Base-by-base conservation (phyloP, 2,888 invertebrate species). In the Harpalus rubripes region DNA sequence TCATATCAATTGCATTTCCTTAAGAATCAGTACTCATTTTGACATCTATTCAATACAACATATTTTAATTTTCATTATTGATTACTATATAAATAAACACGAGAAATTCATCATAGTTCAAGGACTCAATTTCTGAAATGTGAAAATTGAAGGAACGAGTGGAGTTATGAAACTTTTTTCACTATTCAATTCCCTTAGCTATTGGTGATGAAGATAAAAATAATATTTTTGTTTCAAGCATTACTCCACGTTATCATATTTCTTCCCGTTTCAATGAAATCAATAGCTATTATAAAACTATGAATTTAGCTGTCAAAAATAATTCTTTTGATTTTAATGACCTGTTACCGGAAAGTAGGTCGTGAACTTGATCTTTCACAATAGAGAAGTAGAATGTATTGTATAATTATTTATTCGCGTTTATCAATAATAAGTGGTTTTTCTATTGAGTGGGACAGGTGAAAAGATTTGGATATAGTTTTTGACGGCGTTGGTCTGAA, bases 221-320 rank as follows among this genome's bases (percentile, higher is more conserved):
- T 52, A 52, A 52, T 52, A 52, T 52, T 52, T 12, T 12, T 52
- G 44, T 12, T 52, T 52, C 44, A 12, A 52, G 63, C 68, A 68
- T 32, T 39, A 68, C 68, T 7, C 15, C 32, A 18, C 32, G n/a
- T 32, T 26, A 32, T 8, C 68, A 39, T 26, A 68, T 32, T 68
- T 68, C 63, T 63, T 68, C 26, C 26, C 26, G 0, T 59, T 26
- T 63, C 68, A 6, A 22, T 16, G n/a, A 52, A 74, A 74, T 74
- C 74, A 74, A 74, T 74, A 56, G 68, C 68, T 56, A 74, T 74
- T 52, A 74, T 74, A 74, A 74, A 74, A 52, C 52, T 52, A 74
- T 74, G 22, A 74, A 74, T 74, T 74, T 74, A 44, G 44, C 74
- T 74, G 52, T 52, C n/a, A 52, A 52, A 74, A 74, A 52, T 74